phyloP scores from a whole-genome alignment of 2,888 invertebrate genomes.

The Dynastes grantii region DNA sequence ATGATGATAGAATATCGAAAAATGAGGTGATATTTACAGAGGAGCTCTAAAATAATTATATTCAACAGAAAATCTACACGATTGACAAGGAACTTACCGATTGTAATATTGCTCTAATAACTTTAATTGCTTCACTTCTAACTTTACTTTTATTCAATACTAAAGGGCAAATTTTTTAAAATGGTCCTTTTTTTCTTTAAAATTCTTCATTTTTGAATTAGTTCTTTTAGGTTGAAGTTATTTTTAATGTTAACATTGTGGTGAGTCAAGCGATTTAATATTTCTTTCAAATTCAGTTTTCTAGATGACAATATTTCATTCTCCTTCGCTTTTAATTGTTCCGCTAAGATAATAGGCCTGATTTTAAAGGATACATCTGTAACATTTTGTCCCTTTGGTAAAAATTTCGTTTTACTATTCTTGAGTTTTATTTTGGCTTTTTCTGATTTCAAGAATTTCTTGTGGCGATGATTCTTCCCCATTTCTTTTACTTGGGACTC shows the following conservation, averaged over 20 bases:
- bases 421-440: constrained; percentile 93
- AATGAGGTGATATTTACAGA: constrained; percentile 73
- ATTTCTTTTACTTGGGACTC: constrained; percentile 61
- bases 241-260: constrained; percentile 82
- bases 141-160: constrained; percentile 81
- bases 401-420: constrained; percentile 77
- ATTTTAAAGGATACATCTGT: constrained; percentile 93
- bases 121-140: constrained; percentile 75
- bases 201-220: constrained; percentile 71
- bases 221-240: constrained; percentile 76
- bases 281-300: constrained; percentile 80
- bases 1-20: constrained; percentile 83
- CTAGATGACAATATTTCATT: constrained; percentile 75
- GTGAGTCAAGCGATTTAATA: constrained; percentile 80
- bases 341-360: constrained; percentile 87
- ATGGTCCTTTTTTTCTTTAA: too few relatives aligned
- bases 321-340: constrained; percentile 79
- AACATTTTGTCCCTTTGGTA: constrained; percentile 91
- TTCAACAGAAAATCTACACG: neutral
- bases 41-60: constrained; percentile 12
- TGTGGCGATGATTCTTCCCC: constrained; percentile 77
- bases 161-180: constrained; percentile 78
- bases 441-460: constrained; percentile 79
- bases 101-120: constrained; percentile 70
- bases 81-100: constrained; percentile 62